Conservation (phyloP, 1,140 invertebrate genomes). For the Aphelinus atriplicis region DNA sequence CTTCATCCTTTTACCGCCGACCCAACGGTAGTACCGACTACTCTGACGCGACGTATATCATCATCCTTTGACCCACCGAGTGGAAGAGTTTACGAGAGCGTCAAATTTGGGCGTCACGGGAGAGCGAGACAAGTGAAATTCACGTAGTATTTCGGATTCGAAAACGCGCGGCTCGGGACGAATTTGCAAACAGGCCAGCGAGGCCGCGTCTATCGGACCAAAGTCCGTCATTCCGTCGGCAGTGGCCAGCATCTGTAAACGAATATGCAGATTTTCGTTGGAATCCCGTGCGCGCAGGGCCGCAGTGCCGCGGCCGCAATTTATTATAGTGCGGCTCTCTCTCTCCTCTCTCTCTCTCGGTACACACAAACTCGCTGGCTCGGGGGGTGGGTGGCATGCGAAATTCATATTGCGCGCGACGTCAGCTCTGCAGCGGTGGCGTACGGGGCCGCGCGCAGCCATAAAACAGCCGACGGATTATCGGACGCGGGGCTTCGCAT, state of each 20-base stretch:
- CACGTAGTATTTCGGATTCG: too few species aligned
- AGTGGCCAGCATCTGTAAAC: conserved; percentile 38
- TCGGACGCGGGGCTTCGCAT: conserved; percentile 57
- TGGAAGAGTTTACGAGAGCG: too few species aligned
- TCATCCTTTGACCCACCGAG: too few species aligned
- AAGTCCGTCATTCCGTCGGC: conserved; percentile 41
- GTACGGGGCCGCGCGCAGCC: conserved; percentile 50
- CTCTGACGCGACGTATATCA: too few species aligned
- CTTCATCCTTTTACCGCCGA: too few species aligned
- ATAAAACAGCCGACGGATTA: conserved; percentile 60
- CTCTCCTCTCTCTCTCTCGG: neutral
- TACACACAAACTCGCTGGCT: conserved; percentile 10
- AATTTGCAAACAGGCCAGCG: conserved; percentile 40
- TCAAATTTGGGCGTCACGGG: too few species aligned
- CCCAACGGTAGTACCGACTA: too few species aligned
- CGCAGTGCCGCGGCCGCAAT: conserved; percentile 38
- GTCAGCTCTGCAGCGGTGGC: conserved; percentile 37
- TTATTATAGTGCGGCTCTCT: conserved; percentile 43
- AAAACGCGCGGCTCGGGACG: neutral
- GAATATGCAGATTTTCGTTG: conserved; percentile 42
- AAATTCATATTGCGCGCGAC: conserved; percentile 48
- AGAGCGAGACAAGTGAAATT: too few species aligned
- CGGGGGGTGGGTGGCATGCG: conserved; percentile 3
- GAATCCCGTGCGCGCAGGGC: conserved; percentile 10
- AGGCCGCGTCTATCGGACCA: conserved; percentile 10